A percentile compares a stretch with the other conserved stretches of the same genome.
Conservation (phyloP, 2,888 invertebrate species). For the Hyposoter didymator region DNA sequence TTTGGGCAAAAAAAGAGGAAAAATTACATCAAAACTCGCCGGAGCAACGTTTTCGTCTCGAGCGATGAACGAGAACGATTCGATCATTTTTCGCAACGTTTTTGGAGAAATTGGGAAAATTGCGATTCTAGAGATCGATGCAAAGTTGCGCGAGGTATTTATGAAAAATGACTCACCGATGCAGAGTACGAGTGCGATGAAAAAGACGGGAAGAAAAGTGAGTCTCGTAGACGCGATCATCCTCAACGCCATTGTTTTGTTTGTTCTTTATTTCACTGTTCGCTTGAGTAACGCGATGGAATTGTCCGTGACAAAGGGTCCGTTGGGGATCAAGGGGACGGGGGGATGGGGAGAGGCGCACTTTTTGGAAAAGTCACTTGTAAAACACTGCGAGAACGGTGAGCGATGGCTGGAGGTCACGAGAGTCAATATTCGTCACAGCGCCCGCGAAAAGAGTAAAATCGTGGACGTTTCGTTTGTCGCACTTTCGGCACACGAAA, state of each 20-base stretch:
- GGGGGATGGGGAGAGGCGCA: not conserved
- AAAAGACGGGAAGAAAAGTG: constrained; percentile 50
- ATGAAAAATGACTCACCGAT: constrained; percentile 62
- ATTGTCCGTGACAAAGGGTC: not conserved
- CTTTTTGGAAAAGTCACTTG: constrained; percentile 7
- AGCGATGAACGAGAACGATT: no score
- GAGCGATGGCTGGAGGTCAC: not conserved
- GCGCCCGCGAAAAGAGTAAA: not conserved
- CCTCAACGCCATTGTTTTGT: constrained; percentile 56
- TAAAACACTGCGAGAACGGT: not conserved
- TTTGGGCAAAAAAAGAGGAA: no score
- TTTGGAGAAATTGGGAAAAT: no score
- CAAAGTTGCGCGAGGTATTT: no score
- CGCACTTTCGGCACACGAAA: not conserved
- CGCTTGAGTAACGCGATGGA: not conserved
- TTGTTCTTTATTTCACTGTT: constrained; percentile 19
- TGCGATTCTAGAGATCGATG: no score
- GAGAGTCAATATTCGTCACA: constrained; percentile 1
- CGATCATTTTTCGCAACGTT: no score
- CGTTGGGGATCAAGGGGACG: not conserved
- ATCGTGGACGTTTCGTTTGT: not conserved
- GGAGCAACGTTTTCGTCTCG: no score
- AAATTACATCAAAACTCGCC: no score
- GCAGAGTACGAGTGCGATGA: constrained; percentile 60
- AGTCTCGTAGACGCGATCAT: constrained; percentile 63